Conservation (phyloP, 1,140 invertebrate genomes). For the Apolygus lucorum region DNA sequence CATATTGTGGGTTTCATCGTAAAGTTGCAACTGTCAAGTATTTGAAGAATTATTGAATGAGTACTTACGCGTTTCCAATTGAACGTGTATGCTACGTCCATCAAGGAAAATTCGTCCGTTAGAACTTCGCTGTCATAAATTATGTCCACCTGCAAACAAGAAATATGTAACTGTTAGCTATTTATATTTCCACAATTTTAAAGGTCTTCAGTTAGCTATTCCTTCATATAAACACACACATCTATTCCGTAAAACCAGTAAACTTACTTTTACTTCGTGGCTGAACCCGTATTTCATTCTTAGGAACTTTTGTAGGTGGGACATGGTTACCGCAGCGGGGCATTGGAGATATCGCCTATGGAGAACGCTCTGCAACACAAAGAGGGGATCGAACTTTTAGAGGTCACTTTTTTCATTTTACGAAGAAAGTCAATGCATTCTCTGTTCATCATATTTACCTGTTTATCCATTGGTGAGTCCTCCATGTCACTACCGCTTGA, state of each 20-base stretch:
- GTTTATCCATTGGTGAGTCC: neutral
- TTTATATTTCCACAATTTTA: too few species aligned
- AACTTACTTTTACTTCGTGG: constrained; percentile 36
- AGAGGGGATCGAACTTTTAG: neutral
- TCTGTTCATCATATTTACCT: constrained; percentile 17
- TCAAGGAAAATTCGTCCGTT: constrained; percentile 48
- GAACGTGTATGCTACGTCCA: constrained; percentile 56
- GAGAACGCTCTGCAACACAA: constrained; percentile 27
- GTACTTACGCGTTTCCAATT: constrained; percentile 50
- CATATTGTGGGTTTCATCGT: too few species aligned
- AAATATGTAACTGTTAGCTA: too few species aligned
- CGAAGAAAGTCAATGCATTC: too few species aligned
- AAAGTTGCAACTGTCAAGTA: too few species aligned
- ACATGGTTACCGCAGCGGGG: constrained; percentile 78
- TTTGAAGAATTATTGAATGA: too few species aligned
- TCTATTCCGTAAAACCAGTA: too few species aligned
- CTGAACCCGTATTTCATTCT: constrained; percentile 70
- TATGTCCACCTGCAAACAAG: constrained; percentile 42
- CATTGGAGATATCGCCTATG: constrained; percentile 65
- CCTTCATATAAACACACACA: neutral
- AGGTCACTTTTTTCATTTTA: constrained; percentile 10
- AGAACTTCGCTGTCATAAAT: constrained; percentile 45
- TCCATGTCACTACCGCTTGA: neutral
- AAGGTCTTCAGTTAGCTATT: neutral
- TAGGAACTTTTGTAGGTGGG: constrained; percentile 80